Percentiles rank a stretch among this genome's conserved stretches.
Conservation (phyloP, 1,140 invertebrate species). For the Tetragonula clypearis region DNA sequence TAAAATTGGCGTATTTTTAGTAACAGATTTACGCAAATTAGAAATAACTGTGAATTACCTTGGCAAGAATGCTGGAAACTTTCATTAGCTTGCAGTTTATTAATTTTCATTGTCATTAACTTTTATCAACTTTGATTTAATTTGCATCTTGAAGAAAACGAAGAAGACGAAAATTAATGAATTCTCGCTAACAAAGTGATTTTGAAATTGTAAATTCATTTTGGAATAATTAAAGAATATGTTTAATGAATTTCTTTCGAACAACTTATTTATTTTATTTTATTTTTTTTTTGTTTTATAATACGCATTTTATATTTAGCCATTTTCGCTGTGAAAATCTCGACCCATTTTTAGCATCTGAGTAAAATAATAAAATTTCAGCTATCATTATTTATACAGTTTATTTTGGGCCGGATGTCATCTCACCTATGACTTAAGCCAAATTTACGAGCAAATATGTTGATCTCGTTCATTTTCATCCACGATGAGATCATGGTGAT, state of each 20-base stretch:
- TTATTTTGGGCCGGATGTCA: not conserved
- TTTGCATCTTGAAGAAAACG: not conserved
- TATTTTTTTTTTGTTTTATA: not conserved
- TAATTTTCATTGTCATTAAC: not conserved
- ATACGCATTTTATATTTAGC: not conserved
- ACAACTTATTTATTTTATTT: not conserved
- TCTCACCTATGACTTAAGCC: not conserved
- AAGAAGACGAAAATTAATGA: not conserved
- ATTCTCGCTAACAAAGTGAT: not conserved
- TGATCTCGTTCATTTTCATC: too few species aligned
- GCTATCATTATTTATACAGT: not conserved
- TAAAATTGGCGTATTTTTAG: not conserved
- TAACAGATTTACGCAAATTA: not conserved
- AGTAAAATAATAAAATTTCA: not conserved
- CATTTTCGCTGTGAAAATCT: not conserved
- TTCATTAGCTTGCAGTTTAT: not conserved
- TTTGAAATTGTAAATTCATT: not conserved
- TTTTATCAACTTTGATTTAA: not conserved
- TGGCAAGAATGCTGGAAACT: not conserved
- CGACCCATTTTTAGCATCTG: not conserved
- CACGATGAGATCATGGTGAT: not conserved
- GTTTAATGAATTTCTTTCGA: not conserved
- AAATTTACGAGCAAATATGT: not conserved
- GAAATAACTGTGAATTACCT: not conserved
- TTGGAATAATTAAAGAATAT: not conserved